Conservation (phyloP, 64 coral and sea anemone species). For the Pocillopora damicornis region DNA sequence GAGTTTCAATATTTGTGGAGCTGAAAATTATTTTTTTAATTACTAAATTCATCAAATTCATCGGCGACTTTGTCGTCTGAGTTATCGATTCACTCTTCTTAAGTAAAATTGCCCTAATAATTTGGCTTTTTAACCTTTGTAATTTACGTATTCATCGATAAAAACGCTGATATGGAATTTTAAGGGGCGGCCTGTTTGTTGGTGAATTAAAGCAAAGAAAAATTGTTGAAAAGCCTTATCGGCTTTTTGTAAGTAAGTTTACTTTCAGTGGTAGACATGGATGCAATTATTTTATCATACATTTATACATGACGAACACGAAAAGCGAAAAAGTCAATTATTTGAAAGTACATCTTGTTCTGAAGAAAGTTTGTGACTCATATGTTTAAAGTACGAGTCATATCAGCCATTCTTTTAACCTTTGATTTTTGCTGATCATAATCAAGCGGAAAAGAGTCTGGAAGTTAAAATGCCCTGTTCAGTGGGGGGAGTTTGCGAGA, state of each 20-base stretch:
- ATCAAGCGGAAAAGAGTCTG: constrained; percentile 14
- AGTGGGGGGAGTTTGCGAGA: background rate
- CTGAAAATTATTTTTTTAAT: constrained; percentile 4
- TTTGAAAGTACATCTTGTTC: too few relatives aligned
- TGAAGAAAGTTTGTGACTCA: background rate
- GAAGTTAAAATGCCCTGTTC: background rate
- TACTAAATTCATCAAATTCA: constrained; percentile 1
- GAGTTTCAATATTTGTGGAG: background rate
- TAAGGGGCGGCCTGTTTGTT: background rate
- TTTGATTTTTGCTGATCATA: background rate
- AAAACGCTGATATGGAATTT: background rate
- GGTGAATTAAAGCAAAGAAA: background rate
- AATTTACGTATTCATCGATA: background rate
- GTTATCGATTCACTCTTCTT: background rate
- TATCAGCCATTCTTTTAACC: background rate
- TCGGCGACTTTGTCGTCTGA: background rate
- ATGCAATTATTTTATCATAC: background rate
- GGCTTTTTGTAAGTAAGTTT: background rate
- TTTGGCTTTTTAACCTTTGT: background rate
- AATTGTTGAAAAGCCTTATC: background rate
- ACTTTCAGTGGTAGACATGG: background rate
- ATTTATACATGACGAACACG: too few relatives aligned
- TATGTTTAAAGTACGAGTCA: background rate
- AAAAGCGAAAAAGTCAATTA: too few relatives aligned
- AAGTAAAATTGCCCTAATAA: background rate